Conservation (phyloP, 2,113 vertebrate species). For the Hylia prasina region DNA sequence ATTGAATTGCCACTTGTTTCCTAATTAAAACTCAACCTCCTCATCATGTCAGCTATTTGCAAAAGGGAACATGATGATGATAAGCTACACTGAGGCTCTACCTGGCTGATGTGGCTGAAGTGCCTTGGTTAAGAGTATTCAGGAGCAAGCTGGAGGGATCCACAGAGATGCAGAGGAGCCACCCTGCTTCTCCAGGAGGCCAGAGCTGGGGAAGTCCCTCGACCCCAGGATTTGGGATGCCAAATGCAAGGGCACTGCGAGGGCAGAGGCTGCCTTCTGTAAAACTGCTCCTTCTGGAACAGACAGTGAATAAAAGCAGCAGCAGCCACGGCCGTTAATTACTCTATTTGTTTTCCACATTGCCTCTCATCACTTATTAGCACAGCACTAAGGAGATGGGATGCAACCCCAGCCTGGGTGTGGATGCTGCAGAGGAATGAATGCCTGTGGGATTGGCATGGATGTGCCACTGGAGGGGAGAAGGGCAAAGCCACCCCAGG, state of each 20-base stretch:
- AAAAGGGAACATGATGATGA: background rate
- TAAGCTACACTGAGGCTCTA: background rate
- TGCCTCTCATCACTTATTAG: background rate
- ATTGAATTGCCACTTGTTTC: background rate
- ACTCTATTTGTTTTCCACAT: background rate
- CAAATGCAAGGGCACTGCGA: background rate
- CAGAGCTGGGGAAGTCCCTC: background rate
- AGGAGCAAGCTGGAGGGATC: background rate
- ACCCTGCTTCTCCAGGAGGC: background rate
- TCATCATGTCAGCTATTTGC: background rate
- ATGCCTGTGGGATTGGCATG: background rate
- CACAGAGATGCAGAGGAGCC: background rate
- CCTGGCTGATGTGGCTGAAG: background rate
- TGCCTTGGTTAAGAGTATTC: background rate
- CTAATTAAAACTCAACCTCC: background rate
- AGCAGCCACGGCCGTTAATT: conserved; percentile 11
- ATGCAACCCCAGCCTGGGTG: background rate
- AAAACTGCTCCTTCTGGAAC: conserved; percentile 2
- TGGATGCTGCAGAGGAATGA: background rate
- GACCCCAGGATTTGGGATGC: background rate
- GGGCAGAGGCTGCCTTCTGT: background rate
- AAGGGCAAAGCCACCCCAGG: background rate
- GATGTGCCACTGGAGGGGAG: background rate
- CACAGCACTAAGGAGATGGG: background rate
- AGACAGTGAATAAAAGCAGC: background rate